These are phyloP conservation scores for Ctena decussata DNA, from an alignment of 2,888 invertebrate species.

Conservation along the genomic window DNA sequence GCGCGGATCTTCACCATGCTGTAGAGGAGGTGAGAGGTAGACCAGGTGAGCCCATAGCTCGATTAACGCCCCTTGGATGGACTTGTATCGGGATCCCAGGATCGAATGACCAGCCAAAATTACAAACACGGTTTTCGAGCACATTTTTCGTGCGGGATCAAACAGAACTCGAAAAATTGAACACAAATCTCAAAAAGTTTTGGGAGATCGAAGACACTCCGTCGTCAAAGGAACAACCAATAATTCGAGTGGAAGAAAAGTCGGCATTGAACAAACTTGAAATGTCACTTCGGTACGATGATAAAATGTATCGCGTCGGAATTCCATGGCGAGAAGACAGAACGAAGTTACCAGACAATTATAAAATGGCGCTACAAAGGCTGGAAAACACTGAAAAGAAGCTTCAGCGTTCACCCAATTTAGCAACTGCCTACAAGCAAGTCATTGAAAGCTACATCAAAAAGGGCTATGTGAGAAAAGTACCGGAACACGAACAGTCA, in stretches of 20 bases:
- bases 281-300: background rate
- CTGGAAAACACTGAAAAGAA: background rate
- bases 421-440: background rate
- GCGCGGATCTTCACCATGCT: background rate
- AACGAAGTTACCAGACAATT: background rate
- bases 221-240: background rate
- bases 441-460: background rate
- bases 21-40: background rate
- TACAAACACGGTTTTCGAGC: background rate
- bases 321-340: background rate
- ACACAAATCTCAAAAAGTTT: too few relatives aligned
- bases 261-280: background rate
- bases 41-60: background rate
- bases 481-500: background rate
- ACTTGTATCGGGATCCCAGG: background rate
- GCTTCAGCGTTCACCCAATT: background rate
- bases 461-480: conserved; percentile 7
- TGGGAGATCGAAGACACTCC: conserved; percentile 17
- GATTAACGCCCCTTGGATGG: background rate
- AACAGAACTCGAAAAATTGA: background rate
- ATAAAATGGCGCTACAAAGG: background rate
- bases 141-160: background rate
- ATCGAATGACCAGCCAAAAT: background rate
- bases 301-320: background rate
- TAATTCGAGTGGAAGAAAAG: background rate